Percentiles rank a stretch among this genome's conserved stretches.
Evolutionary conservation across 64 coral and sea anemone species (phyloP).

Genomic region (Exaiptasia diaphana): DNA sequence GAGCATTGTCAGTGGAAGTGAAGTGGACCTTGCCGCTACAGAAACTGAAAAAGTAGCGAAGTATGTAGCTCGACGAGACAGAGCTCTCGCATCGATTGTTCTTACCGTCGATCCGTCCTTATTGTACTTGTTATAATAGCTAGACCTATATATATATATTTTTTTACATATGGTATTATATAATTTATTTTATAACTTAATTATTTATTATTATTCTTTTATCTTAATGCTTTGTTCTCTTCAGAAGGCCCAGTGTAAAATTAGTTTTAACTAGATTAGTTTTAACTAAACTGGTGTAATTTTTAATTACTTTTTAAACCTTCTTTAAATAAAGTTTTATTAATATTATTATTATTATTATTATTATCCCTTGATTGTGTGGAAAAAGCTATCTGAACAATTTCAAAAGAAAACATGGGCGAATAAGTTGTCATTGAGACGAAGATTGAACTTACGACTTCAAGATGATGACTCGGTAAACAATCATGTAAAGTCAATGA

Average conservation of each 20-base stretch:
- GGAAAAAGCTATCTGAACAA: conserved; percentile 50
- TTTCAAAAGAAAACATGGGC: conserved; percentile 55
- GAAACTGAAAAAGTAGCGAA: conserved; percentile 27
- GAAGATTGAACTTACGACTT: conserved; percentile 37
- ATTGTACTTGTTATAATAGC: conserved; percentile 52
- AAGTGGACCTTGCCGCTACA: conserved; percentile 16
- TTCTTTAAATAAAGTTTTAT: too few species aligned
- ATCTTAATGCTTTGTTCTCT: too few species aligned
- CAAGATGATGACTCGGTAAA: conserved; percentile 12
- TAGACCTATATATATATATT: too few species aligned
- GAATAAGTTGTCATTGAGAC: conserved; percentile 41
- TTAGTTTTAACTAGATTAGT: too few species aligned
- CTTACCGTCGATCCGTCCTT: conserved; percentile 7
- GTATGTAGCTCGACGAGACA: conserved; percentile 39
- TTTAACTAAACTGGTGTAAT: too few species aligned
- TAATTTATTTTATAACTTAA: too few species aligned
- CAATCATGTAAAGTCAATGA: conserved; percentile 27
- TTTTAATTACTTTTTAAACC: too few species aligned
- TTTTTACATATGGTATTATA: too few species aligned
- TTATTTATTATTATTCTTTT: too few species aligned
- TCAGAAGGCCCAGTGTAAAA: too few species aligned
- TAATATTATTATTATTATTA: too few species aligned
- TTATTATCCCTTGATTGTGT: conserved; percentile 22
- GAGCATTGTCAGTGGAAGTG: conserved; percentile 36
- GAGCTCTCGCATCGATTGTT: conserved; percentile 16